These are phyloP conservation scores for Agrochola macilenta DNA, from an alignment of 2,888 invertebrate species.

Conservation along the genomic window DNA sequence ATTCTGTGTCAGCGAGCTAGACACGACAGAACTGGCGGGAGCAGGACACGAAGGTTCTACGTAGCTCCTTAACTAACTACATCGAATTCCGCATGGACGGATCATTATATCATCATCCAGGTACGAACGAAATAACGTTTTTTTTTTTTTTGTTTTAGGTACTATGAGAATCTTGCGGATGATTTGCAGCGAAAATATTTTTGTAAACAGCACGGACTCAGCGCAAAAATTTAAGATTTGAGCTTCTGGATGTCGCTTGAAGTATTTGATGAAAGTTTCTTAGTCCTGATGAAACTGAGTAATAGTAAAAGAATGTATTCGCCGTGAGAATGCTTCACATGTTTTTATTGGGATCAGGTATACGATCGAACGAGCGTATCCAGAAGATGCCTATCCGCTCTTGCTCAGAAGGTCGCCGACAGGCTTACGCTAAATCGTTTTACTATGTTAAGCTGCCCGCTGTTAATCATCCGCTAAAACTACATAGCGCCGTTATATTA, in stretches of 20 bases:
- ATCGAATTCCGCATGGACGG: conserved; percentile 87
- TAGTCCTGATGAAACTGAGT: no score
- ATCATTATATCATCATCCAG: conserved; percentile 81
- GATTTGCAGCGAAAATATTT: neutral
- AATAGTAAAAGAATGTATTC: no score
- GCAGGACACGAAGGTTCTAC: conserved; percentile 70
- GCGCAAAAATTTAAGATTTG: no score
- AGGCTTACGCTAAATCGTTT: neutral
- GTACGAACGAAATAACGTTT: conserved; percentile 81
- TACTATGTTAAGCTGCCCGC: neutral
- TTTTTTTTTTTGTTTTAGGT: conserved; percentile 59
- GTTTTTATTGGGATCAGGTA: no score
- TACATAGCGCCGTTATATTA: conserved; percentile 34
- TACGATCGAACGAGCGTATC: no score
- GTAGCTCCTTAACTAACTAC: conserved; percentile 83
- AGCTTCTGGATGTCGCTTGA: no score
- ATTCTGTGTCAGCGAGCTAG: conserved; percentile 47
- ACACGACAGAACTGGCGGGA: conserved; percentile 61
- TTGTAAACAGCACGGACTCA: no score
- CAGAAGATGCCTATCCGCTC: neutral
- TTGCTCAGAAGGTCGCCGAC: neutral
- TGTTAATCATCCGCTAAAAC: conserved; percentile 13
- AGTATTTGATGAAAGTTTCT: no score
- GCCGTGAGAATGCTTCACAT: no score
- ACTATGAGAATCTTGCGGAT: conserved; percentile 16